Percentiles rank a stretch among this genome's conserved stretches.
Conservation (phyloP, 2,888 invertebrate genomes). For the Coleophora flavipennella region DNA sequence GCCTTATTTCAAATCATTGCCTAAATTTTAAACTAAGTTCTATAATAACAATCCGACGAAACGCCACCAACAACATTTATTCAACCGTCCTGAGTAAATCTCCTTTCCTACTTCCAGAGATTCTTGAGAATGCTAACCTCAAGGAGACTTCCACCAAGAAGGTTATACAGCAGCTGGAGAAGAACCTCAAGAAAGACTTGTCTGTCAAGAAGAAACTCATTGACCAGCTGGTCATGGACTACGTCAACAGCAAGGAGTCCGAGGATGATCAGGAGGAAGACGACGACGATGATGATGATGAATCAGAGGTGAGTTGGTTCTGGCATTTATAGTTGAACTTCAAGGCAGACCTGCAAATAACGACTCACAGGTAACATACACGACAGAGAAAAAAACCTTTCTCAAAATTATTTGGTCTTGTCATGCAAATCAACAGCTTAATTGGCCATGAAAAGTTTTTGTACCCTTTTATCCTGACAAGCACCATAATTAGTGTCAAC, state of each 20-base stretch:
- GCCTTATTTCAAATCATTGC: neutral
- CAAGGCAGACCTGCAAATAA: no score
- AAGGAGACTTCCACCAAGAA: conserved; percentile 89
- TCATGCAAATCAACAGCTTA: no score
- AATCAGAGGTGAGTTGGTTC: conserved; percentile 23
- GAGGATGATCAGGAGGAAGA: conserved; percentile 44
- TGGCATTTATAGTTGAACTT: no score
- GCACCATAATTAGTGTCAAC: no score
- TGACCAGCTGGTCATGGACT: conserved; percentile 90
- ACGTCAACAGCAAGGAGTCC: conserved; percentile 55
- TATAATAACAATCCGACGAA: neutral
- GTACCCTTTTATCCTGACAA: no score
- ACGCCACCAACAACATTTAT: no score
- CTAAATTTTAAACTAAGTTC: no score
- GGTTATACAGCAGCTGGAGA: conserved; percentile 88
- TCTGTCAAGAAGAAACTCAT: conserved; percentile 86
- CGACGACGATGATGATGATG: conserved; percentile 41
- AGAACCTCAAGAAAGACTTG: conserved; percentile 83
- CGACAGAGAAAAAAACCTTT: no score
- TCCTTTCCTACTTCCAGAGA: conserved; percentile 69
- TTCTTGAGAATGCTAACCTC: conserved; percentile 90
- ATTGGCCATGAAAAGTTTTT: no score
- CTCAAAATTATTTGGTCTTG: no score
- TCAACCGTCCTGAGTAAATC: neutral
- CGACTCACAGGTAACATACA: no score